phyloP scores from a whole-genome alignment of 2,113 vertebrate species.

The Phalacrocorax brasilianus region DNA sequence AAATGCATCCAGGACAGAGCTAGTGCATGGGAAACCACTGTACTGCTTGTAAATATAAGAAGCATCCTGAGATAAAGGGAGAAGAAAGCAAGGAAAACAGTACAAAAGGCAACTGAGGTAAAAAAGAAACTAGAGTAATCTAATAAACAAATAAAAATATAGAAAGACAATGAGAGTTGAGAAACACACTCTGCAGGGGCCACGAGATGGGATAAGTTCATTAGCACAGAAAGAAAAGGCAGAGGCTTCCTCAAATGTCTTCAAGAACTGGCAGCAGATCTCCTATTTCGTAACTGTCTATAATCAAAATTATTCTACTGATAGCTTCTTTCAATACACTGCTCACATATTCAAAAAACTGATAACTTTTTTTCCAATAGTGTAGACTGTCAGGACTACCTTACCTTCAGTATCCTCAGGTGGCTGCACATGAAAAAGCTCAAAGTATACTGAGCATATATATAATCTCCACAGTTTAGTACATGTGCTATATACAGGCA shows the following conservation, averaged over 20 bases:
- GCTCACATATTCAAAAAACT: not conserved
- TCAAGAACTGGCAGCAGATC: not conserved
- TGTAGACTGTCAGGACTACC: not conserved
- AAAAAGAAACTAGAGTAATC: not conserved
- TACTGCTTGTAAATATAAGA: not conserved
- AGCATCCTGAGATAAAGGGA: not conserved
- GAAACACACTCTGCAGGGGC: slow-evolving; percentile 12
- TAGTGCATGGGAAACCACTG: not conserved
- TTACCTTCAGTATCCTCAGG: not conserved
- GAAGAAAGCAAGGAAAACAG: not conserved
- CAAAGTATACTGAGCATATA: not conserved
- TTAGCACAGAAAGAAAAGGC: slow-evolving; percentile 14
- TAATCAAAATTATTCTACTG: not conserved
- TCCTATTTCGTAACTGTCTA: not conserved
- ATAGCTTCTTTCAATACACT: not conserved
- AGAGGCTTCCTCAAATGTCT: not conserved
- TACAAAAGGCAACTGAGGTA: slow-evolving; percentile 10
- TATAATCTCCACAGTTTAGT: not conserved
- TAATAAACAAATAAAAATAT: slow-evolving; percentile 1
- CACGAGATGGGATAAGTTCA: not conserved
- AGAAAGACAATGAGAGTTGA: slow-evolving; percentile 12
- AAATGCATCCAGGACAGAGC: not conserved
- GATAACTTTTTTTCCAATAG: not conserved
- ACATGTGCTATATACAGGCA: rapidly evolving
- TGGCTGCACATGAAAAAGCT: not conserved